Evolutionary conservation across 2,113 vertebrate species (phyloP).

Genomic region (Cynocephalus volans): DNA sequence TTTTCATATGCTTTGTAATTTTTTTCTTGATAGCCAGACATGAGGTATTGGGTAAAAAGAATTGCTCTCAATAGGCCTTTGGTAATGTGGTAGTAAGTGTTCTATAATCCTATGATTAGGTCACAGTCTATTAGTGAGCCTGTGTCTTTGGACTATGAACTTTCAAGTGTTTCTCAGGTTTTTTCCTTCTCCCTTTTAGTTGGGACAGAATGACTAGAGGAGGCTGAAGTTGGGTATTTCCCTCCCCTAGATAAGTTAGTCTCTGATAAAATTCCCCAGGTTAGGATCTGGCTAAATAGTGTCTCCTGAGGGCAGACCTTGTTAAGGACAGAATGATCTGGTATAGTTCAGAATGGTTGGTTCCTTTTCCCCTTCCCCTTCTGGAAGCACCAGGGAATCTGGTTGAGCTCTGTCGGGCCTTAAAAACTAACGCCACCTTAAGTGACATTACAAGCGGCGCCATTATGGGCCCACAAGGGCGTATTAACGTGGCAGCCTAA

Average conservation of each 20-base stretch:
- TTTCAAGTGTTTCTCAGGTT: background rate
- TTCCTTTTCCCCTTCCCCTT: background rate
- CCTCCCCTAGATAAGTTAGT: background rate
- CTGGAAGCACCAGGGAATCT: background rate
- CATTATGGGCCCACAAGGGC: too few relatives aligned
- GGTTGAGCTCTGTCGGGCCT: too few relatives aligned
- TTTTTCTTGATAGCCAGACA: background rate
- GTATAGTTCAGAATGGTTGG: background rate
- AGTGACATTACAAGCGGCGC: too few relatives aligned
- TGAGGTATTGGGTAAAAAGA: too few relatives aligned
- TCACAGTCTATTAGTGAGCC: background rate
- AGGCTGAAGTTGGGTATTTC: background rate
- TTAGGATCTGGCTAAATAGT: background rate
- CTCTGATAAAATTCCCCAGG: background rate
- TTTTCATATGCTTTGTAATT: background rate
- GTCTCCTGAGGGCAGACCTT: background rate
- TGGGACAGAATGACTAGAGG: background rate
- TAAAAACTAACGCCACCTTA: too few relatives aligned
- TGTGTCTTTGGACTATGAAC: background rate
- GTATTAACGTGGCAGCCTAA: too few relatives aligned
- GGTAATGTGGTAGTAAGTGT: too few relatives aligned
- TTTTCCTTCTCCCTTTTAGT: background rate
- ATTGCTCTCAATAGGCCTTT: background rate
- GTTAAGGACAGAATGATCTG: background rate
- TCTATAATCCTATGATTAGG: background rate